Base-by-base conservation (phyloP, 2,888 invertebrate genomes). In the Tenthredo distinguenda region DNA sequence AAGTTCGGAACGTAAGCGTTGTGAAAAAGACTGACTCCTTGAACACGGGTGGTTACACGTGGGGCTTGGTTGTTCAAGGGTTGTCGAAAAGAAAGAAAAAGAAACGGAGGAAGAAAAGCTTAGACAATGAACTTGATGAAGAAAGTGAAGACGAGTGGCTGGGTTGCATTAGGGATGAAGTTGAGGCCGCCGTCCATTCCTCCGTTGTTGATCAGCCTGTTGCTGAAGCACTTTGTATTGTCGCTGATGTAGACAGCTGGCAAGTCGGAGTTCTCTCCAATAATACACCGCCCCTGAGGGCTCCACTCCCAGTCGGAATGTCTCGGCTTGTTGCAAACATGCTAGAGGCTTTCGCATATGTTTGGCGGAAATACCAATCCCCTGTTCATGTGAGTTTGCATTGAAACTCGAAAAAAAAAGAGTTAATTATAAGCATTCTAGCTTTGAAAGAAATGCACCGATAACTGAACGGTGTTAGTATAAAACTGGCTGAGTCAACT, bases 211-310 rank as follows among this genome's bases (percentile, higher is more conserved):
- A 97, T 90, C 96, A 96, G 89, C 95, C 96, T 58, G 95, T 97
- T 0, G 95, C 96, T 82, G 98, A 98, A 93, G 96, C 98, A 81
- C 95, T 98, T 68, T 98, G 97, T 87, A 96, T 98, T 87, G 94
- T 98, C 50, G 98, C 97, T 0, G 96, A 97, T 91, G 95, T 96
- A 87, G 96, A 97, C 90, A 96, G 96, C 82, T 98, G 98, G 98
- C 97, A 94, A 92, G 94, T 93, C 47, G 92, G 92, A 40, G 88
- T 93, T 82, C 86, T 93, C 47, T 92, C 93, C 0, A 93, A 91
- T 85, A 91, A 90, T 18, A 88, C 90, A 40, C 88, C 91, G 0
- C 83, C 85, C 1, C 89, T 90, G 18, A 93, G 92, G 2, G 92
- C 94, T 65, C 94, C 94, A 68, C 93, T 95, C 10, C 94, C 95